phyloP scores from a whole-genome alignment of 1,140 invertebrate species.

The Drosophila sturtevanti region DNA sequence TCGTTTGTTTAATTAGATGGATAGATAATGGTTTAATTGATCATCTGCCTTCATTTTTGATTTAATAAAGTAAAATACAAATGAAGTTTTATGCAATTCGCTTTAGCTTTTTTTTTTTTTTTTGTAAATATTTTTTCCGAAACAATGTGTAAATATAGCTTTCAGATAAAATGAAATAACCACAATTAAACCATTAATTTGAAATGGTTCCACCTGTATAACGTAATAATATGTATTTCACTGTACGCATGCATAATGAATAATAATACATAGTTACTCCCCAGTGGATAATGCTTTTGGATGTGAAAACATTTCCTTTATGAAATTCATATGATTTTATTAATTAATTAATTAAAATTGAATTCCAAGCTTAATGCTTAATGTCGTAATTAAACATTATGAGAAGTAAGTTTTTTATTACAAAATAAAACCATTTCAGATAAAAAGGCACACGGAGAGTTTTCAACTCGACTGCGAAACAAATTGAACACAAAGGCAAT shows the following conservation, averaged over 20 bases:
- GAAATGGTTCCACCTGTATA: background rate
- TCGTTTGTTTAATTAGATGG: background rate
- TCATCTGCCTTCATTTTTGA: background rate
- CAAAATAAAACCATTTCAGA: constrained; percentile 38
- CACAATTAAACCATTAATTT: background rate
- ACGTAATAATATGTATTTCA: background rate
- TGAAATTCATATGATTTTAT: constrained; percentile 29
- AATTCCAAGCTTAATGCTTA: constrained; percentile 38
- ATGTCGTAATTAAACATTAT: constrained; percentile 61
- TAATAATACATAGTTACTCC: background rate
- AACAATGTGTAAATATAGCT: too few species aligned
- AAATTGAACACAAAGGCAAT: constrained; percentile 45
- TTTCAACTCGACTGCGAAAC: constrained; percentile 15
- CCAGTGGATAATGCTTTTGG: too few species aligned
- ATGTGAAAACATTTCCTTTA: constrained; percentile 52
- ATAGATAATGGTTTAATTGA: background rate
- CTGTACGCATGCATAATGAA: background rate
- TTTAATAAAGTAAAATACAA: background rate
- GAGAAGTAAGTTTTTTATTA: constrained; percentile 59
- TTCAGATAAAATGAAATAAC: background rate
- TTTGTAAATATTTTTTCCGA: background rate
- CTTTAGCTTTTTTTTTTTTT: background rate
- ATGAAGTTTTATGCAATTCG: background rate
- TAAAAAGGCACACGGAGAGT: constrained; percentile 4
- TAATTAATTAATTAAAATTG: constrained; percentile 30